phyloP scores from a whole-genome alignment of 2,113 vertebrate genomes.

The Melanerpes aurifrons region DNA sequence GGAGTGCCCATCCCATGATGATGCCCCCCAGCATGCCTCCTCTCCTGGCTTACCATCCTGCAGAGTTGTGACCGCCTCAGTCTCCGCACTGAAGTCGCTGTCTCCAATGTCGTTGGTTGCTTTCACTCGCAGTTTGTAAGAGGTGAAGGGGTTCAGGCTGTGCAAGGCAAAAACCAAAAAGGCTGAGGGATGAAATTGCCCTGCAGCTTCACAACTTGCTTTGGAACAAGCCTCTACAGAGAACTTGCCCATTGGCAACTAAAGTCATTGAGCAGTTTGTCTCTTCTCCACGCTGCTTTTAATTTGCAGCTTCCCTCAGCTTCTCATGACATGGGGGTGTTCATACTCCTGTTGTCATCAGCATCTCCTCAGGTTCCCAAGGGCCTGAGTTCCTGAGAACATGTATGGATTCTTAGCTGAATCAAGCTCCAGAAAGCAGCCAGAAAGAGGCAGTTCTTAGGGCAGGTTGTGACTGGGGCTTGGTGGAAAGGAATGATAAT shows the following conservation, averaged over 20 bases:
- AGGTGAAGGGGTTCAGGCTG: constrained; percentile 93
- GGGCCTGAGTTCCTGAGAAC: not conserved
- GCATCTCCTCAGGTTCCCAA: not conserved
- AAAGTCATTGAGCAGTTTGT: not conserved
- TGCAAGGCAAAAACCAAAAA: not conserved
- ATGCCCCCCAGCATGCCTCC: accelerated
- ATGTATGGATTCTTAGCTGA: accelerated
- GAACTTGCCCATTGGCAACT: not conserved
- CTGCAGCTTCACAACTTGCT: not conserved
- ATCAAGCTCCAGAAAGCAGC: not conserved
- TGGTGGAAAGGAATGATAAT: not conserved
- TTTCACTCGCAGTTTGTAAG: constrained; percentile 92
- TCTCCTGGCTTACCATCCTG: constrained; percentile 88
- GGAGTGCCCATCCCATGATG: accelerated
- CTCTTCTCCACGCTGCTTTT: accelerated
- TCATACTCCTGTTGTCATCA: not conserved
- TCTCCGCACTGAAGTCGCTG: constrained; percentile 89
- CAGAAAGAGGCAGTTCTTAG: not conserved
- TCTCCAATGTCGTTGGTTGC: constrained; percentile 96
- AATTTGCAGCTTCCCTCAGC: not conserved
- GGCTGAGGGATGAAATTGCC: not conserved
- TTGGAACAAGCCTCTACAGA: not conserved
- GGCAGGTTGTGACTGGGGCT: not conserved
- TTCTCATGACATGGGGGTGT: not conserved
- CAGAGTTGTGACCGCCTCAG: constrained; percentile 89